Base-by-base conservation (phyloP, 2,888 invertebrate genomes). In the Panzeria rudis region DNA sequence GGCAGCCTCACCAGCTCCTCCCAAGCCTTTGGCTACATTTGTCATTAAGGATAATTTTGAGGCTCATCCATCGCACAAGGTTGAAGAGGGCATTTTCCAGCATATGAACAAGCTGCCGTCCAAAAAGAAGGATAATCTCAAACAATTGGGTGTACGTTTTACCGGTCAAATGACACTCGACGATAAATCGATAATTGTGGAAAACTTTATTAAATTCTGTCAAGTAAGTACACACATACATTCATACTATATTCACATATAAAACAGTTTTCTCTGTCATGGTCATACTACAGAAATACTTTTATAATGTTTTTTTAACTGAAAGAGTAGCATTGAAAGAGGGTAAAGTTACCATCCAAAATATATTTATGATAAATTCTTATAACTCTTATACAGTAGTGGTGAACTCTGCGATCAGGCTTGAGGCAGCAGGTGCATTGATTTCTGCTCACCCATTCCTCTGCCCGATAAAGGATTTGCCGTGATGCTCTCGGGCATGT, bases 121-220 rank as follows among this genome's bases (percentile, higher is more conserved):
- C 2, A 92, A 92, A 86, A 92, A 92, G 85, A 92, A 92, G 89
- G 92, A 92, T 50, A 92, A 91, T 3, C 88, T 92, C 7, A 92
- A 92, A 87, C 91, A 91, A 79, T 80, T 92, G 83, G 92, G 92
- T 78, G 92, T 92, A 13, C 90, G 92, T 47, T 92, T 92, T 79
- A 92, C 92, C 35, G 92, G 92, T 82, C 92, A 92, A 89, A 92
- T 92, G 92, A 92, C 91, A 84, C 87, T 92, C 80, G 89, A 89
- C 87, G 92, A 92, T 87, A 92, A 92, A 90, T 92, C 92, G 88
- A 92, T 92, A 90, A 92, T 92, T 86, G 92, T 92, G 84, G 92
- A 92, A 76, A 92, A 92, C 89, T 92, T 92, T 86, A 91, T 91
- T 78, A 91, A 90, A 88, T 92, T 92, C 86, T 92, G 92, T 88